These are phyloP conservation scores for Callosobruchus maculatus DNA, from an alignment of 2,888 invertebrate genomes.

Conservation along the genomic window DNA sequence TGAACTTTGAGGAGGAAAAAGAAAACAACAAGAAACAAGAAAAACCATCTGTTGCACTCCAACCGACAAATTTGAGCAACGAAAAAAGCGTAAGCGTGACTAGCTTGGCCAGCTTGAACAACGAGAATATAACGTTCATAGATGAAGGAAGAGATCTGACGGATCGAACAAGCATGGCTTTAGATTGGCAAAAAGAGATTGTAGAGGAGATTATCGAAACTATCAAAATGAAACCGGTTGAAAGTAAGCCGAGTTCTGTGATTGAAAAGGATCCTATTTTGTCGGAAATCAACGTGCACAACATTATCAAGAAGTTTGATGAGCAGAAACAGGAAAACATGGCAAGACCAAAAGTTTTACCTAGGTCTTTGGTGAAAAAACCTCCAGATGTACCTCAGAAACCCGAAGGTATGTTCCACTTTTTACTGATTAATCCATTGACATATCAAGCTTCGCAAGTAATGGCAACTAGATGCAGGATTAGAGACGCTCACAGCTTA, in stretches of 20 bases:
- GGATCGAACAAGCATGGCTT: slow-evolving; percentile 46
- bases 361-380: slow-evolving; percentile 36
- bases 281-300: slow-evolving; percentile 44
- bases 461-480: no score
- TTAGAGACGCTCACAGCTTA: no score
- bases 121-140: slow-evolving; percentile 45
- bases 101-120: slow-evolving; percentile 43
- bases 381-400: slow-evolving; percentile 42
- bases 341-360: slow-evolving; percentile 37
- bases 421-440: no score
- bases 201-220: slow-evolving; percentile 35
- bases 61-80: slow-evolving; percentile 36
- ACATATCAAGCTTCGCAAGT: no score
- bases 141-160: slow-evolving; percentile 46
- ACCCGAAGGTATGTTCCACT: slow-evolving; percentile 24
- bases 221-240: slow-evolving; percentile 23
- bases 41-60: slow-evolving; percentile 6
- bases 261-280: slow-evolving; percentile 35
- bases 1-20: slow-evolving; percentile 37
- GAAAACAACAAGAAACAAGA: slow-evolving; percentile 6
- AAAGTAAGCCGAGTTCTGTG: not conserved
- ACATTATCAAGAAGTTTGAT: slow-evolving; percentile 47
- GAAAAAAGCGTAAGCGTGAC: slow-evolving; percentile 46
- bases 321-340: slow-evolving; percentile 27
- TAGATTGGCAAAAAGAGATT: slow-evolving; percentile 38